phyloP scores from a whole-genome alignment of 1,140 invertebrate genomes.

The Brachionus asplanchnoidis region DNA sequence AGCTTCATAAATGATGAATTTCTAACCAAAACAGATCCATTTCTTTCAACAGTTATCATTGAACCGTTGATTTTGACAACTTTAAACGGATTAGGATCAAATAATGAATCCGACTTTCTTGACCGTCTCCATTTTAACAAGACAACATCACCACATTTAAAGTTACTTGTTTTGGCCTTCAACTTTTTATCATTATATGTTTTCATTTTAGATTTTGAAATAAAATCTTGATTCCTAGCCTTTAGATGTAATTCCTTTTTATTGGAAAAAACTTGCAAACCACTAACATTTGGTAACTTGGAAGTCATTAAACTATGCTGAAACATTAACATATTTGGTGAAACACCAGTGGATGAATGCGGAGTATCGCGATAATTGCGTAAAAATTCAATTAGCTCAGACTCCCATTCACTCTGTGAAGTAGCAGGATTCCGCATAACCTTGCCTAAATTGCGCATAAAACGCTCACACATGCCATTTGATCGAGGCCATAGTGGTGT shows the following conservation, averaged over 20 bases:
- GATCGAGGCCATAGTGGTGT: slow-evolving; percentile 43
- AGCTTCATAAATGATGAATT: not conserved
- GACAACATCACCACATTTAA: not conserved
- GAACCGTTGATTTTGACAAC: not conserved
- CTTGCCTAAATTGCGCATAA: slow-evolving; percentile 31
- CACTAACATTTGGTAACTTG: not conserved
- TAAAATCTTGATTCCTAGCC: not conserved
- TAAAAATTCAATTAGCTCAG: not conserved
- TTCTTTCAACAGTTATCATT: not conserved
- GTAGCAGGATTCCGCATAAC: not conserved
- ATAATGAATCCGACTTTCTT: not conserved
- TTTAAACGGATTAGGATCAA: not conserved
- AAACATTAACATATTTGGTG: not conserved
- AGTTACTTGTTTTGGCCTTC: not conserved
- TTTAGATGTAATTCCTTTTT: not conserved
- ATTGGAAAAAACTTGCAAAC: not conserved
- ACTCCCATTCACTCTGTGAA: not conserved
- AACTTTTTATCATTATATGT: not conserved
- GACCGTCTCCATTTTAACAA: not conserved
- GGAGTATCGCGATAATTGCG: not conserved
- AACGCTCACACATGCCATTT: slow-evolving; percentile 43
- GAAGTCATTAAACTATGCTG: slow-evolving; percentile 7
- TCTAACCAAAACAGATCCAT: not conserved
- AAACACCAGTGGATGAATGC: not conserved
- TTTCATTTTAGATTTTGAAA: not conserved